Evolutionary conservation across 2,888 invertebrate species (phyloP), one percentile per base, ranked within the genome.

Genomic region (Neoascia interrupta): DNA sequence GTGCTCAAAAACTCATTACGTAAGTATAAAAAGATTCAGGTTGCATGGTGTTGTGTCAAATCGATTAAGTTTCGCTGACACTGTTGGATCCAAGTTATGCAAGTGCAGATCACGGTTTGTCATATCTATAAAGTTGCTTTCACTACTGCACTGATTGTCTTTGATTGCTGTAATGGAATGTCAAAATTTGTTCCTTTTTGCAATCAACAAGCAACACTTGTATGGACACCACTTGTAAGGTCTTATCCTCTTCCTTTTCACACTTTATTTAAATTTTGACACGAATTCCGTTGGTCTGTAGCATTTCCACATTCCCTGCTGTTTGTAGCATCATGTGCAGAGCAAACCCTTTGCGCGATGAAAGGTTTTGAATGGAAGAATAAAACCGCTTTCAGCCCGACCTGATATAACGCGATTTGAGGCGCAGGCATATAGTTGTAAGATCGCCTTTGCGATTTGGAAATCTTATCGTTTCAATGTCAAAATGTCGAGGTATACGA

Each of bases 221-320:
- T 64, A 64, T 43, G 47, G 60, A 34, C 43, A 64, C 70, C 43
- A 41, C 53, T 58, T 64, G 70, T 60, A 31, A 3, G 31, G 64
- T 66, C 53, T 70, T 64, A 56, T 69, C 69, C 60, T 76, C 64
- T 60, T 70, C 53, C 76, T 70, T 76, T 76, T 64, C 70, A 76
- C 76, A 76, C 70, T 76, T 76, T 76, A 76, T 76, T 76, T 70
- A 70, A 70, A 76, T 76, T 76, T 76, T 76, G 76, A 76, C 76
- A 64, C 70, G 70, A 54, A 64, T 70, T 70, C 54, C 45, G 76
- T 18, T 63, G 68, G 68, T 63, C 56, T 51, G 58, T 49, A 16
- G 11, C 21, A 28, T 54, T 18, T 18, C 51, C 36, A 28, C 18
- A 58, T 36, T 54, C 15, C 28, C 41, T 16, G 64, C 34, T 64